Evolutionary conservation across 2,888 invertebrate genomes (phyloP).

Genomic region (Melangyna quadrimaculata): DNA sequence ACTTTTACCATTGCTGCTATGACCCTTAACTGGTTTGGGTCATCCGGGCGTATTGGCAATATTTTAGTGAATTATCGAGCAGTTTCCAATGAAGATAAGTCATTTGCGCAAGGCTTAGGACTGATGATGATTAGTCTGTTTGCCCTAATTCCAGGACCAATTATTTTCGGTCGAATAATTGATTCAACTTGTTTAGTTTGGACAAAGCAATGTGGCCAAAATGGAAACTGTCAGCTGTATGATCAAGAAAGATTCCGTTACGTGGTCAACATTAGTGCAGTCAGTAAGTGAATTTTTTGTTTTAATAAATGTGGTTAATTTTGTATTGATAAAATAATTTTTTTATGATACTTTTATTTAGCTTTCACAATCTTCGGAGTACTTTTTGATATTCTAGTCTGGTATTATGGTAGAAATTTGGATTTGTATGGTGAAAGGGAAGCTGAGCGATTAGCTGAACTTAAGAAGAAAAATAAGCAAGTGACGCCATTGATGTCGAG

Average conservation of each 20-base stretch:
- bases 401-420: slow-evolving; percentile 83
- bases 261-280: slow-evolving; percentile 83
- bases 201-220: slow-evolving; percentile 84
- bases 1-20: slow-evolving; percentile 82
- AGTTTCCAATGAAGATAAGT: slow-evolving; percentile 84
- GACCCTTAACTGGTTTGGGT: slow-evolving; percentile 84
- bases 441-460: slow-evolving; percentile 73
- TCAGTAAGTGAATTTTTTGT: slow-evolving; percentile 79
- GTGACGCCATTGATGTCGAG: slow-evolving; percentile 77
- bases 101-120: slow-evolving; percentile 85
- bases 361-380: slow-evolving; percentile 83
- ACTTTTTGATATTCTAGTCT: slow-evolving; percentile 84
- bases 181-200: slow-evolving; percentile 86
- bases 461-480: slow-evolving; percentile 74
- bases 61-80: slow-evolving; percentile 85
- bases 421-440: slow-evolving; percentile 83
- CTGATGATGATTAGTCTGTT: slow-evolving; percentile 84
- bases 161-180: slow-evolving; percentile 85
- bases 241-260: slow-evolving; percentile 84
- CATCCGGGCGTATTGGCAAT: slow-evolving; percentile 86
- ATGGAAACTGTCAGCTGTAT: slow-evolving; percentile 86
- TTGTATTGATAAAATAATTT: too few relatives aligned
- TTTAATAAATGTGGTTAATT: too few relatives aligned
- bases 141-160: slow-evolving; percentile 87
- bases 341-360: too few relatives aligned